These are phyloP conservation scores for Acanthis flammea DNA, from an alignment of 2,797 vertebrate species.

Conservation along the genomic window DNA sequence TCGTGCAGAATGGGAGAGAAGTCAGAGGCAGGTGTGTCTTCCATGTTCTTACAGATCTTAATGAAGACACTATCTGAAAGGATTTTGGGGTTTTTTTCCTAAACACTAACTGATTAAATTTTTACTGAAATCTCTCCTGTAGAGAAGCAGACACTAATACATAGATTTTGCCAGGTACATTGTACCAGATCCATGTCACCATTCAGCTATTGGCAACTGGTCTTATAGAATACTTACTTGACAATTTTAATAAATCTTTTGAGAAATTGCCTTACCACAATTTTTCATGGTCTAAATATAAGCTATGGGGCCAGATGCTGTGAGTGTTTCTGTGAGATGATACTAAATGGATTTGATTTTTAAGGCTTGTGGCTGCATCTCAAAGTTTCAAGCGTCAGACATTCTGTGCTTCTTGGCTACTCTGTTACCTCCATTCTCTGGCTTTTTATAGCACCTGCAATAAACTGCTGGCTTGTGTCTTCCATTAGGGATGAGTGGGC, in stretches of 20 bases:
- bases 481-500: not conserved
- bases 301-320: not conserved
- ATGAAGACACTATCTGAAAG: not conserved
- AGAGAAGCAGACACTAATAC: not conserved
- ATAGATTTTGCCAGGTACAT: not conserved
- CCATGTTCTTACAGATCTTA: not conserved
- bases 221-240: not conserved
- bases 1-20: not conserved
- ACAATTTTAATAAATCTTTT: not conserved
- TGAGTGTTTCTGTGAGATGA: not conserved
- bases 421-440: not conserved
- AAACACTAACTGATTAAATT: not conserved
- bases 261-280: not conserved
- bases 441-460: not conserved
- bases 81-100: not conserved
- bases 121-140: not conserved
- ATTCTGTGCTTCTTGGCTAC: not conserved
- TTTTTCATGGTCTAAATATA: not conserved
- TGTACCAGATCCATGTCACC: rapidly evolving
- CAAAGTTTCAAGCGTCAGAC: too few species aligned
- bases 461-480: not conserved
- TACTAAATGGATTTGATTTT: not conserved
- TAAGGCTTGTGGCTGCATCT: not conserved
- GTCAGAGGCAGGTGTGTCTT: not conserved
- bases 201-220: not conserved